A percentile compares a stretch with the other conserved stretches of the same genome.
Conservation (phyloP, 2,797 vertebrate species). For the Erithacus rubecula region DNA sequence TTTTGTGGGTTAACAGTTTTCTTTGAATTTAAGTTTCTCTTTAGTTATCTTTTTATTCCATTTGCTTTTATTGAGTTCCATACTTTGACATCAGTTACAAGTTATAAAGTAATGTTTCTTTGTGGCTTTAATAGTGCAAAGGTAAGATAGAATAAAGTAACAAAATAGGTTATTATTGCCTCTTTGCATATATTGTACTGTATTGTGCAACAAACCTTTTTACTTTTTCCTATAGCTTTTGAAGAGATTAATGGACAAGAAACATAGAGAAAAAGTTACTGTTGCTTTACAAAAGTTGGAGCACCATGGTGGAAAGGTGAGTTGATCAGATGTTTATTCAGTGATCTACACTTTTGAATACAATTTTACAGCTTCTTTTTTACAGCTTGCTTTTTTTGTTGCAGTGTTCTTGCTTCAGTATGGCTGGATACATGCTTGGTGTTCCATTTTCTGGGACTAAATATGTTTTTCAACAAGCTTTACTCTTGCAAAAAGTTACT, state of each 20-base stretch:
- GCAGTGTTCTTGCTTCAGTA: neutral
- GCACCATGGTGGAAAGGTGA: conserved; percentile 77
- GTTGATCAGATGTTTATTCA: neutral
- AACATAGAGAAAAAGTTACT: conserved; percentile 76
- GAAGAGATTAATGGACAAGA: conserved; percentile 79
- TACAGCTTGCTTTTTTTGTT: too few species aligned
- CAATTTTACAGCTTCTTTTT: too few species aligned
- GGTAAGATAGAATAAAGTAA: neutral
- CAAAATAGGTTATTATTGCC: neutral
- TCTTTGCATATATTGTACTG: neutral
- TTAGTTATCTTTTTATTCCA: neutral
- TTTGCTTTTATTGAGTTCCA: neutral
- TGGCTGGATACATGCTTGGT: neutral
- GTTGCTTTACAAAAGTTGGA: conserved; percentile 77
- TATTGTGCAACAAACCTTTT: neutral
- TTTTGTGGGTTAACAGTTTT: neutral
- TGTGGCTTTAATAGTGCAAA: neutral
- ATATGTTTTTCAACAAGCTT: neutral
- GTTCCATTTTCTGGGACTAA: neutral
- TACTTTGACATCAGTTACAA: neutral
- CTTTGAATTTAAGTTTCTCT: neutral
- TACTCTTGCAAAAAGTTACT: neutral
- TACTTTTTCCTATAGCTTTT: conserved; percentile 72
- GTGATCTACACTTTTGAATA: neutral
- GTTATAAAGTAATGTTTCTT: neutral